phyloP scores from a whole-genome alignment of 2,888 invertebrate species.

The Mimumesa dahlbomi region DNA sequence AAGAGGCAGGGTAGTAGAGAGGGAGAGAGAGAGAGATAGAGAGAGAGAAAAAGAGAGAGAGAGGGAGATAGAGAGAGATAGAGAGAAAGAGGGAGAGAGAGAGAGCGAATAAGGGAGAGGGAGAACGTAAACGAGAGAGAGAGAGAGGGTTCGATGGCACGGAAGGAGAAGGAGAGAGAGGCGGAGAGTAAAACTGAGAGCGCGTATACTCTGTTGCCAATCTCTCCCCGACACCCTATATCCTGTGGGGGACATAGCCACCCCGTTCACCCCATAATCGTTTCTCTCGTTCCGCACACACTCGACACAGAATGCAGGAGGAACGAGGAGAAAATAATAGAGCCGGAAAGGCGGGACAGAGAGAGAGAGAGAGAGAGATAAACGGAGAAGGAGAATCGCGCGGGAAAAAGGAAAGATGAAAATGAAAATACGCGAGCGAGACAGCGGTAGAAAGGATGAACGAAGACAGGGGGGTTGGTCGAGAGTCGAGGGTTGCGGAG shows the following conservation, averaged over 20 bases:
- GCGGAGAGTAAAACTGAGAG: conserved; percentile 53
- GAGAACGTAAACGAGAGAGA: conserved; percentile 48
- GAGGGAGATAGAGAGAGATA: conserved; percentile 6
- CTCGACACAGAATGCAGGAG: conserved; percentile 24
- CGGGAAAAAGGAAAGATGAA: conserved; percentile 17
- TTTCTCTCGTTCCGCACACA: conserved; percentile 65
- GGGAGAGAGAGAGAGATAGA: conserved; percentile 11
- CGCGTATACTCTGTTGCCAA: conserved; percentile 67
- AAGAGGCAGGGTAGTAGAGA: not conserved
- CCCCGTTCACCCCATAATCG: conserved; percentile 70
- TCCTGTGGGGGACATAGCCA: conserved; percentile 65
- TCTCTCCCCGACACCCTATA: conserved; percentile 71
- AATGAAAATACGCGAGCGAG: conserved; percentile 27
- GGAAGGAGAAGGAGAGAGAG: conserved; percentile 17
- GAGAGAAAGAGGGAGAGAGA: conserved; percentile 18
- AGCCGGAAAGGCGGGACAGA: too few relatives aligned
- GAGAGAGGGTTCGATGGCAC: conserved; percentile 2
- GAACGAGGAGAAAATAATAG: conserved; percentile 6
- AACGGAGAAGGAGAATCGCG: conserved; percentile 10
- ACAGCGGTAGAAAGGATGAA: conserved; percentile 3
- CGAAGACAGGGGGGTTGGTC: not conserved
- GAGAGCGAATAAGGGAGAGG: conserved; percentile 25
- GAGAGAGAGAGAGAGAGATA: conserved; percentile 7
- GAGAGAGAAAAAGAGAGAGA: conserved; percentile 13
- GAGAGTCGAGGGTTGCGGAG: conserved; percentile 1